Conservation (phyloP, 2,113 vertebrate species). For the cattle (Bos taurus) region ARS-UCD2.0 NC_037344.1:42136001-42136500, state of each 20-base stretch:
- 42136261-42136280: neutral
- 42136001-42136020: neutral
- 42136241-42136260: neutral
- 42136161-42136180: neutral
- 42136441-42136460: neutral
- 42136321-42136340: neutral
- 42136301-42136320: neutral
- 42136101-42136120: neutral
- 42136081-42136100: neutral
- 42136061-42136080: neutral
- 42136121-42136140: neutral
- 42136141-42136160: neutral
- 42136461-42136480: neutral
- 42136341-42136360: neutral
- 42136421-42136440: neutral
- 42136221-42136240: neutral
- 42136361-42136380: neutral
- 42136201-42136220: neutral
- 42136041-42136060: neutral
- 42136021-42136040: neutral
- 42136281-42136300: neutral
- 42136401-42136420: neutral
- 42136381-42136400: neutral
- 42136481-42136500: neutral
- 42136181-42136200: neutral